phyloP scores from a whole-genome alignment of 2,888 invertebrate species.

The Tachystola acroxantha region DNA sequence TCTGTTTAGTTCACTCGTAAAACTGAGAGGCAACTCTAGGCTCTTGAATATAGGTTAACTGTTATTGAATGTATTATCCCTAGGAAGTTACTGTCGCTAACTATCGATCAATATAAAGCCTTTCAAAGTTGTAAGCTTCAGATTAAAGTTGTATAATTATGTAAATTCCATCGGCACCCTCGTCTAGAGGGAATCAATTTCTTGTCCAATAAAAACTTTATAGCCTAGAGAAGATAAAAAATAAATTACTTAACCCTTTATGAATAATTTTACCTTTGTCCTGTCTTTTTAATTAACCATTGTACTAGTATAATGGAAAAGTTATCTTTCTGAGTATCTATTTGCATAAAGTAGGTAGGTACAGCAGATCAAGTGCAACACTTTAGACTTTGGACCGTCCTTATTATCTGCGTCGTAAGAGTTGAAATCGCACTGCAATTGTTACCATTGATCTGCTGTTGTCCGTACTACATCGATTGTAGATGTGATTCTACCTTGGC shows the following conservation, averaged over 20 bases:
- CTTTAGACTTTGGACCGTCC: no score
- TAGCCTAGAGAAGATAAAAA: constrained; percentile 7
- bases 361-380: no score
- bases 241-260: constrained; percentile 9
- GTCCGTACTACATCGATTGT: no score
- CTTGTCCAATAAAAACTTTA: constrained; percentile 18
- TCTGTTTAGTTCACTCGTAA: no score
- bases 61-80: no score
- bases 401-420: no score
- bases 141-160: constrained; percentile 41
- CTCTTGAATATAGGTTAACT: no score
- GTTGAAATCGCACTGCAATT: no score
- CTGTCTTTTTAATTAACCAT: background rate
- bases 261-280: constrained; percentile 11
- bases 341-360: background rate
- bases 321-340: background rate
- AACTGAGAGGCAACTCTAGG: no score
- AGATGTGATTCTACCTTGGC: no score
- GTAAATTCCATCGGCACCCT: constrained; percentile 23
- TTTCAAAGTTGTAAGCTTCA: constrained; percentile 27
- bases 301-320: constrained; percentile 1
- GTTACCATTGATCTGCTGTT: no score
- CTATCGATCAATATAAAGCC: constrained; percentile 9
- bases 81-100: constrained; percentile 1
- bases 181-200: constrained; percentile 17